phyloP scores from a whole-genome alignment of 2,113 vertebrate genomes.

The Connochaetes taurinus region DNA sequence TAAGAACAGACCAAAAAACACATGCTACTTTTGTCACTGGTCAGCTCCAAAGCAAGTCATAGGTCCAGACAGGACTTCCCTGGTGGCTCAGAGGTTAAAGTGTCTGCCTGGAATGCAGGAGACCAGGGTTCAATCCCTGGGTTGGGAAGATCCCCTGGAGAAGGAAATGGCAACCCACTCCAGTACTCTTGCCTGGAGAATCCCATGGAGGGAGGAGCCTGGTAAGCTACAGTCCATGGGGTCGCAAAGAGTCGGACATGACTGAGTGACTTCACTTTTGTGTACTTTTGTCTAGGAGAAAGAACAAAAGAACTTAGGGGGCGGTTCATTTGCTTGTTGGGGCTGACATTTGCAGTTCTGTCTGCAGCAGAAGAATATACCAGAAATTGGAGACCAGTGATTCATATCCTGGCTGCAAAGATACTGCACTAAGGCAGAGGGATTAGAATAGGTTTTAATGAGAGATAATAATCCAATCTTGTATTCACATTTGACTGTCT shows the following conservation, averaged over 20 bases:
- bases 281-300: neutral
- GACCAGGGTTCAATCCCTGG: too few species aligned
- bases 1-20: neutral
- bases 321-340: neutral
- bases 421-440: neutral
- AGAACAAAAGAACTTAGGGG: neutral
- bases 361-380: constrained; percentile 20
- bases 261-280: too few species aligned
- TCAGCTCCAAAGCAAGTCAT: too few species aligned
- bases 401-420: constrained; percentile 41
- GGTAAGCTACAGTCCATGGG: too few species aligned
- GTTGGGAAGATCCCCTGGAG: too few species aligned
- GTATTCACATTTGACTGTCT: constrained; percentile 7
- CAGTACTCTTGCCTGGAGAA: too few species aligned
- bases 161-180: too few species aligned
- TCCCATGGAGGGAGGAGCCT: too few species aligned
- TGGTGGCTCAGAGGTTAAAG: too few species aligned
- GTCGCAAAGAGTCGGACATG: too few species aligned
- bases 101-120: too few species aligned
- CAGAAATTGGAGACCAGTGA: constrained; percentile 46
- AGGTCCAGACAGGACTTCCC: too few species aligned
- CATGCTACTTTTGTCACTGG: neutral
- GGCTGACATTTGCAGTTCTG: constrained; percentile 44
- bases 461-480: constrained; percentile 36
- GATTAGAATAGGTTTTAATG: constrained; percentile 41